Evolutionary conservation across 1,140 invertebrate species (phyloP).

Genomic region (Sipha flava): DNA sequence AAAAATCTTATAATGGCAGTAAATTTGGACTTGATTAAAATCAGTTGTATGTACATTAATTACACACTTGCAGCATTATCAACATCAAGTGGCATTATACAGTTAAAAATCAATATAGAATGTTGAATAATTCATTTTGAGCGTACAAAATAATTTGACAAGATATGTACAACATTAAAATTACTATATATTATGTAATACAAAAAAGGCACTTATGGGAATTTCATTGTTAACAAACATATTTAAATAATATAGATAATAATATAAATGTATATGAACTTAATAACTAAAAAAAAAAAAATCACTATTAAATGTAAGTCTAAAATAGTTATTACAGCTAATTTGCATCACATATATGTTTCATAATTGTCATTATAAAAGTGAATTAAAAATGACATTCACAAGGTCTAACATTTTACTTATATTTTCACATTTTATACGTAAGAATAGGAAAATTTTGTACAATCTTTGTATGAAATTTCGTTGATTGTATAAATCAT

Average conservation of each 20-base stretch:
- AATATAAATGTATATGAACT: constrained; percentile 9
- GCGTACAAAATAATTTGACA: constrained; percentile 12
- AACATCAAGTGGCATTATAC: background rate
- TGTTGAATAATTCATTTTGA: constrained; percentile 28
- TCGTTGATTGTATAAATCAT: background rate
- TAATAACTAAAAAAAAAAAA: constrained; percentile 28
- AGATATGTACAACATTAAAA: constrained; percentile 21
- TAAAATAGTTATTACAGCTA: constrained; percentile 28
- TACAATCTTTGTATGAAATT: constrained; percentile 26
- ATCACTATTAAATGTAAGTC: constrained; percentile 25
- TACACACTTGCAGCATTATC: background rate
- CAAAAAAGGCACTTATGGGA: constrained; percentile 30
- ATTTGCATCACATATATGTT: constrained; percentile 31
- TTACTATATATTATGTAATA: constrained; percentile 12
- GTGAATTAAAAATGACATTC: constrained; percentile 9
- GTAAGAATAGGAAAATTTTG: background rate
- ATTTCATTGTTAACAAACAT: constrained; percentile 23
- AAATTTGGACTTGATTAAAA: constrained; percentile 27
- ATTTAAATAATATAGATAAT: constrained; percentile 22
- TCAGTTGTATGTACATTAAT: background rate
- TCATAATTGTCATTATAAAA: constrained; percentile 19
- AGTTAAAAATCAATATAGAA: constrained; percentile 13
- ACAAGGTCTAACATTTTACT: background rate
- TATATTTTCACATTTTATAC: background rate
- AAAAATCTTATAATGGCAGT: constrained; percentile 30